Conservation (phyloP, 2,888 invertebrate species). For the Hydropsyche betteni region DNA sequence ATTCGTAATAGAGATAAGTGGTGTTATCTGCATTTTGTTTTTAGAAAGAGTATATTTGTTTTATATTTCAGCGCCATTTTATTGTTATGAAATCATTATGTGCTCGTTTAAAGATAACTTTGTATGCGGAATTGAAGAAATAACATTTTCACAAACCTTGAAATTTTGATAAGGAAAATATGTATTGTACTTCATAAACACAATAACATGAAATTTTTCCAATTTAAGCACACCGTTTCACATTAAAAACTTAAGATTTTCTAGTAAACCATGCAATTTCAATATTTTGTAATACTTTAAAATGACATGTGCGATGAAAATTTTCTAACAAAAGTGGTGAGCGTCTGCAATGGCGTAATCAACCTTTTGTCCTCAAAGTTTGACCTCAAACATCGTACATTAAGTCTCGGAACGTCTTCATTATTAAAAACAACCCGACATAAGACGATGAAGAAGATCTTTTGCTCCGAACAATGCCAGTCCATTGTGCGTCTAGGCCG, state of each 20-base stretch:
- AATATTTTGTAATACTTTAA: too few relatives aligned
- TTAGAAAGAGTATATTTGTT: background rate
- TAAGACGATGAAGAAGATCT: conserved; percentile 23
- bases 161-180: too few relatives aligned
- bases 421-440: conserved; percentile 46
- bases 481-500: conserved; percentile 41
- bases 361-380: conserved; percentile 47
- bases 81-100: conserved; percentile 19
- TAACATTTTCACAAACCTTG: too few relatives aligned
- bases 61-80: background rate
- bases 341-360: conserved; percentile 46
- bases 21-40: conserved; percentile 19
- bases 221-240: too few relatives aligned
- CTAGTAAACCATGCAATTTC: too few relatives aligned
- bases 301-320: too few relatives aligned
- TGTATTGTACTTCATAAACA: too few relatives aligned
- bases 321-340: background rate
- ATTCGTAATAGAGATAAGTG: conserved; percentile 13
- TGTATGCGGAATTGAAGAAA: background rate
- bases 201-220: too few relatives aligned
- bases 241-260: too few relatives aligned
- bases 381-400: conserved; percentile 44
- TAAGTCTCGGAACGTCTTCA: conserved; percentile 45
- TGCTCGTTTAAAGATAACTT: background rate
- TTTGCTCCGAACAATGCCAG: conserved; percentile 42